Evolutionary conservation across 2,797 vertebrate species (phyloP), one percentile per base, ranked within the genome.

Genomic region (Alcedo atthis): DNA sequence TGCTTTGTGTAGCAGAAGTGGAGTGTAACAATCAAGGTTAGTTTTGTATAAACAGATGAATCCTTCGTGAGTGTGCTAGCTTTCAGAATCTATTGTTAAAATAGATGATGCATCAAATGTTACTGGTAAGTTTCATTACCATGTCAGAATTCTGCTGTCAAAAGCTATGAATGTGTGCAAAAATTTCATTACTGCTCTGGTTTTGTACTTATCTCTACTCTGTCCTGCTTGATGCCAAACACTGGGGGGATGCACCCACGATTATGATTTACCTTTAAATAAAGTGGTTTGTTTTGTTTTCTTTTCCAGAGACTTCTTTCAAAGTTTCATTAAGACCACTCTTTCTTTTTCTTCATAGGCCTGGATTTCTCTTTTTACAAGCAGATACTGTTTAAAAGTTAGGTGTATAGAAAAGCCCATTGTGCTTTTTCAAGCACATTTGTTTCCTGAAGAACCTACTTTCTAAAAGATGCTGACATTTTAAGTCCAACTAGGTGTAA

Each of bases 81-180:
- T 76, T 90, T 40, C 48, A 62, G 71, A 89, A 69, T 93, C 90
- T 96, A 55, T 95, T 81, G 57, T 91, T 91, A 84, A 94, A 94
- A 87, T 90, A 92, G 87, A 53, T 87, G 87, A 53, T 87, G 80
- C 51, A 58, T 55, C 63, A 57, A 5, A 16, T 43, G 48, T 95
- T 92, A 86, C 71, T 64, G 91, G 91, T 96, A 96, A 93, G 94
- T 95, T 97, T 91, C 87, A 95, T 95, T 96, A 96, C 93, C 89
- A 0, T 30, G 73, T 76, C 32, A 37, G 62, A 79, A 35, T 35
- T 51, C 54, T 80, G 64, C 32, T 91, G 53, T 71, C 68, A 40
- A 57, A 48, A 57, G 85, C 24, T 30, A 35, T 3, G 32, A 87
- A 48, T 8, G 19, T 68, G 35, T 71, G 64, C 61, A 8, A 33